Percentiles rank a stretch among this genome's conserved stretches.
phyloP scores from a whole-genome alignment of 1,140 invertebrate genomes.

The Rhizoglyphus robini region DNA sequence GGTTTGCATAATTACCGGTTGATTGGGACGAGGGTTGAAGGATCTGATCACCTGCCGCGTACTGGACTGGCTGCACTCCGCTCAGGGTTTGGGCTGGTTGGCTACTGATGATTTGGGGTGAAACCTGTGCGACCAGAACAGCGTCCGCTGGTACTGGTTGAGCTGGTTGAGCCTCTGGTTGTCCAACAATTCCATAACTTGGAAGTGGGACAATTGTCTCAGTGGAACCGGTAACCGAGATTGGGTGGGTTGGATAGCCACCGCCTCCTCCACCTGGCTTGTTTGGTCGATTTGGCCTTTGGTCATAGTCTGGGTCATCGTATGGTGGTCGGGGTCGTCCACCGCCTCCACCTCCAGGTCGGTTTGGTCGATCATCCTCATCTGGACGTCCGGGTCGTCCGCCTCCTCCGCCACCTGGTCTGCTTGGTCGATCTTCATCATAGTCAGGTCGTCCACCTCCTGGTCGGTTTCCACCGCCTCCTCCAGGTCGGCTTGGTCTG shows the following conservation, averaged over 20 bases:
- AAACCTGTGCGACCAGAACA: background rate
- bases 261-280: background rate
- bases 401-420: background rate
- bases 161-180: background rate
- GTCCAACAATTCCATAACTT: background rate
- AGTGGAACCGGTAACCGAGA: background rate
- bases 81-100: too few species aligned
- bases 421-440: background rate
- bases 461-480: too few species aligned
- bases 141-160: too few species aligned
- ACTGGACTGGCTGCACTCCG: background rate
- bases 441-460: background rate
- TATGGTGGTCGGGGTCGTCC: background rate
- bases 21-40: background rate
- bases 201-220: background rate
- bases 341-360: background rate
- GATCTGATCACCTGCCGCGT: background rate
- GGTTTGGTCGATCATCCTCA: background rate
- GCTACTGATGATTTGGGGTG: background rate
- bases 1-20: background rate
- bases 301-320: background rate
- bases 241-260: background rate
- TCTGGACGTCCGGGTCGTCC: background rate
- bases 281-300: slow-evolving; percentile 1
- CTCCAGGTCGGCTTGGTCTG: background rate